Evolutionary conservation across 2,113 vertebrate genomes (phyloP), one percentile per base, ranked within the genome.

Genomic region (Rhipidura dahli): DNA sequence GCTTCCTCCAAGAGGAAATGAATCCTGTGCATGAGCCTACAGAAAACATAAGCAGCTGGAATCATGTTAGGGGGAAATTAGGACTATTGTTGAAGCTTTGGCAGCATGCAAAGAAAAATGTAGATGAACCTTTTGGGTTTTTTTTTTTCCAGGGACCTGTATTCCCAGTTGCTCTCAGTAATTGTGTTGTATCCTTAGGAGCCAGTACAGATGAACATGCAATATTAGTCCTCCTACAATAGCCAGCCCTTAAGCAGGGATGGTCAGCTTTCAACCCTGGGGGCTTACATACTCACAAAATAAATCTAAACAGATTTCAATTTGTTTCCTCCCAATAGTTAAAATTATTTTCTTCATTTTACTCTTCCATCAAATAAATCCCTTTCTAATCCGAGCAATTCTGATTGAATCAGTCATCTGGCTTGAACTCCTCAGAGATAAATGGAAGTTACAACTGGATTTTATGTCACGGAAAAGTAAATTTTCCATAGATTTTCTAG

Each of bases 41-140:
- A 94, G 93, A 95, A 95, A 95, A 94, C 65, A 83, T 84, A 93
- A 92, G 81, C 61, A 75, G 56, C 72, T 91, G 64, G 80, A 92
- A 94, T 90, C 6, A 75, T 82, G 28, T 81, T 84, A 60, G 24
- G 64, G 57, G 81, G 47, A 89, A 91, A 75, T 92, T 37, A 76
- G 45, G 60, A 45, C 66, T 85, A 15, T 65, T 81, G 72, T 28
- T 79, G 60, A 12, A 72, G 51, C 72, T 90, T 88, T 83, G 85
- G 40, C 71, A 77, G 63, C 63, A 53, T 0, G 7, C 44, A 88
- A 81, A 87, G 47, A 69, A 75, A 91, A 75, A 89, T 31, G 65
- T 31, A 68, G 83, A 60, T 63, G 33, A 90, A 56, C 13, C 9
- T n/a, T 80, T 69, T 42, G 10, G 27, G 2, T 30, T 60, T 44